Conservation (phyloP, 2,797 vertebrate genomes). For the Tarsius wallacei region DNA sequence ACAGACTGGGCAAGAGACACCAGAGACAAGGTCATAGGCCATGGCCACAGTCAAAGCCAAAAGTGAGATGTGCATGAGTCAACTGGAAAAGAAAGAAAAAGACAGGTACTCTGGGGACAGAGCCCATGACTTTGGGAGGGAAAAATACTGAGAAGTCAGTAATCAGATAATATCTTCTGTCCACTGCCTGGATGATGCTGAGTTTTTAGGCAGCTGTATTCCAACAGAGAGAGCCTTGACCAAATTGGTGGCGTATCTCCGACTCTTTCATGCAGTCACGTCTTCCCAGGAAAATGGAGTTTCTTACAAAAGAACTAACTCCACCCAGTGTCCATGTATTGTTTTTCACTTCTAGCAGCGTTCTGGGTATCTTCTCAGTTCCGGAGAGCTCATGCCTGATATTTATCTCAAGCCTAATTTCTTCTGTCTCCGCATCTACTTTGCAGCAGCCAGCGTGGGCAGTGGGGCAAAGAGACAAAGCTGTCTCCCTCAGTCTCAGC, state of each 20-base stretch:
- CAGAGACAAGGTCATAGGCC: background rate
- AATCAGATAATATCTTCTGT: background rate
- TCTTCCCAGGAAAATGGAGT: background rate
- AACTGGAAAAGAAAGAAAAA: background rate
- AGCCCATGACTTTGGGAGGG: background rate
- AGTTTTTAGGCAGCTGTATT: background rate
- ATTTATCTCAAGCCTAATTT: background rate
- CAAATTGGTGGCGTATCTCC: background rate
- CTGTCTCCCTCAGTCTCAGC: rapidly evolving
- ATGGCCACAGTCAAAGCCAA: background rate
- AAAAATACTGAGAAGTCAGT: background rate
- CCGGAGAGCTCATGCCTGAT: background rate
- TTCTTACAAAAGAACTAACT: slow-evolving; percentile 18
- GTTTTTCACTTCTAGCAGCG: background rate
- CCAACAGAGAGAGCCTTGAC: background rate
- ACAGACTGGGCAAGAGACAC: background rate
- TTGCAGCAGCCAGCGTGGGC: background rate
- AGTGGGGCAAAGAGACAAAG: background rate
- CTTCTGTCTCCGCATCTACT: background rate
- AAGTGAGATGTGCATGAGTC: background rate
- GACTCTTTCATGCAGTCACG: background rate
- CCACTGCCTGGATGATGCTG: background rate
- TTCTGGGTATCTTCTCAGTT: background rate
- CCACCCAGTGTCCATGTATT: background rate
- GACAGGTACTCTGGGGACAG: background rate